A percentile compares a stretch with the other conserved stretches of the same genome.
Evolutionary conservation across 2,797 vertebrate species (phyloP).

Genomic region (Tarsius wallacei): DNA sequence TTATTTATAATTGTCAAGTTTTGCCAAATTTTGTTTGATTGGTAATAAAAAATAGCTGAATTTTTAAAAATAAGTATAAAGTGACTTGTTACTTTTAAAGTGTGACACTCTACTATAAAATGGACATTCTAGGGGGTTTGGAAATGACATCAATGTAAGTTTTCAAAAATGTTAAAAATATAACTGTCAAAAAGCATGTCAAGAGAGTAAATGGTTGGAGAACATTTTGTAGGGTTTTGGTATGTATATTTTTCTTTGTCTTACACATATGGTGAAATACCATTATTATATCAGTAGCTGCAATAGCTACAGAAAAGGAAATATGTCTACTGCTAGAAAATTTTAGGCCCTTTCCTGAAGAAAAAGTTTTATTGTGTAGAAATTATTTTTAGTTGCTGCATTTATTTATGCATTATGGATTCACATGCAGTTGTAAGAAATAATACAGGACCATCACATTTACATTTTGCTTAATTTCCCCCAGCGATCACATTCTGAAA

Average conservation of each 20-base stretch:
- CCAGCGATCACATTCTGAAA: neutral
- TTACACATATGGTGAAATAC: neutral
- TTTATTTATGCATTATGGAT: neutral
- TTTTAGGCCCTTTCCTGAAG: neutral
- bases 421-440: neutral
- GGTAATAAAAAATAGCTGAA: neutral
- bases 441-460: neutral
- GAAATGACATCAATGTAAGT: neutral
- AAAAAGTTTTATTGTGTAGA: neutral
- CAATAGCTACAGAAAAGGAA: neutral
- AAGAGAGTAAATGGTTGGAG: neutral
- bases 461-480: neutral
- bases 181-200: neutral
- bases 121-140: neutral
- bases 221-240: neutral
- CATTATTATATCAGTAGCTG: neutral
- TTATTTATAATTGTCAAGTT: neutral
- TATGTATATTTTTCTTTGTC: neutral
- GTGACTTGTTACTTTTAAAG: neutral
- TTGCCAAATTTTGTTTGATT: neutral
- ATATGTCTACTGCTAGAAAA: neutral
- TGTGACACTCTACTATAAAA: neutral
- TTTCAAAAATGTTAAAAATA: conserved; percentile 25
- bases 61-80: neutral
- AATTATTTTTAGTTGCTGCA: neutral